phyloP scores from a whole-genome alignment of 2,113 vertebrate genomes.

The Lipotes vexillifer region DNA sequence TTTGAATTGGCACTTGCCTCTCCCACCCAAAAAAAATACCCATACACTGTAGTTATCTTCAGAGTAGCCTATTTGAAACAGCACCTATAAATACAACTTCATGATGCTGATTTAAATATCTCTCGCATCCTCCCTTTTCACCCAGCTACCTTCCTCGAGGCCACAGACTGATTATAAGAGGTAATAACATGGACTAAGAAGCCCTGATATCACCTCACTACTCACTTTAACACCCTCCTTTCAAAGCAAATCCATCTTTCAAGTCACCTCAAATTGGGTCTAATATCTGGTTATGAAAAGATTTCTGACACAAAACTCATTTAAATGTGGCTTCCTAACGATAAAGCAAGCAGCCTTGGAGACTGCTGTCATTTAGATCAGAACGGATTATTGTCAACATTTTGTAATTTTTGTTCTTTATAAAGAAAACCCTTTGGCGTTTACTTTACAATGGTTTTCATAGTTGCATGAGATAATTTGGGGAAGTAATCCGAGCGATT shows the following conservation, averaged over 20 bases:
- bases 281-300: slow-evolving; percentile 3
- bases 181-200: background rate
- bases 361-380: background rate
- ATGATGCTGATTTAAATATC: slow-evolving; percentile 4
- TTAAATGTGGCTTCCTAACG: background rate
- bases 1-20: background rate
- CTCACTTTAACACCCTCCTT: background rate
- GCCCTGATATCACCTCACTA: background rate
- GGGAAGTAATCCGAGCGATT: background rate
- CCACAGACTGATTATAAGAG: background rate
- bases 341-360: background rate
- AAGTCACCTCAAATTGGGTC: background rate
- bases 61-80: slow-evolving; percentile 1
- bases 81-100: background rate
- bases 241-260: background rate
- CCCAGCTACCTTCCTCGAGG: background rate
- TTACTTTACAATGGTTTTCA: slow-evolving; percentile 8
- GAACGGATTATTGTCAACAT: background rate
- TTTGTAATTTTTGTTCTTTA: background rate
- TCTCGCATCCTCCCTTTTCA: background rate
- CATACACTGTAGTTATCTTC: background rate
- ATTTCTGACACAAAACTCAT: background rate
- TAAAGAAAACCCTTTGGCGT: slow-evolving; percentile 6
- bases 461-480: slow-evolving; percentile 16
- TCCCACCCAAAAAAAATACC: background rate